These are phyloP conservation scores for Danio aesculapii DNA, from an alignment of 2,797 vertebrate species.

Conservation along the genomic window DNA sequence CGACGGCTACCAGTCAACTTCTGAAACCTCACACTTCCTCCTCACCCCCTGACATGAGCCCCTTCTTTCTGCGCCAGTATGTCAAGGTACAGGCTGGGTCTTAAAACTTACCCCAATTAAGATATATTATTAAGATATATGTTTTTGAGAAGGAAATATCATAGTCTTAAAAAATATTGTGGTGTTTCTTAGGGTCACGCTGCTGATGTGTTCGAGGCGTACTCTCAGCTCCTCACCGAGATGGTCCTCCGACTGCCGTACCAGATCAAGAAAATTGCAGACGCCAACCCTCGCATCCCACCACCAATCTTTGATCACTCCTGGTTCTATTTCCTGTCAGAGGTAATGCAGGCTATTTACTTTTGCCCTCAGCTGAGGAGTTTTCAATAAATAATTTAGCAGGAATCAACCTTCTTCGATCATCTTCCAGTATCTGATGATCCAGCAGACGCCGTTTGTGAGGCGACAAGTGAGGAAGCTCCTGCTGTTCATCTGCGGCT, in stretches of 20 bases:
- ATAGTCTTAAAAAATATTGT: background rate
- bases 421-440: conserved; percentile 92
- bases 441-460: conserved; percentile 97
- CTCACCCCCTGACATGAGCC: conserved; percentile 98
- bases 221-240: conserved; percentile 97
- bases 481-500: conserved; percentile 96
- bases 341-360: conserved; percentile 75
- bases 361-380: background rate
- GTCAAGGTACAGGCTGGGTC: conserved; percentile 90
- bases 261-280: conserved; percentile 99
- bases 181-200: conserved; percentile 87
- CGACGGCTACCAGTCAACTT: conserved; percentile 90
- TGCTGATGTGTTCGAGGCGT: conserved; percentile 97
- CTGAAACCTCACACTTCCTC: conserved; percentile 94
- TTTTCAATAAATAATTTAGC: background rate
- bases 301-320: conserved; percentile 97
- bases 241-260: conserved; percentile 97
- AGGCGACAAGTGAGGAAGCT: conserved; percentile 97
- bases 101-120: conserved; percentile 13
- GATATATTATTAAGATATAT: too few relatives aligned
- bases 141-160: background rate
- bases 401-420: background rate
- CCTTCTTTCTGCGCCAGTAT: conserved; percentile 97
- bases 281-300: conserved; percentile 93
- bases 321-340: conserved; percentile 98